Percentiles rank a stretch among this genome's conserved stretches.
Evolutionary conservation across 1,140 invertebrate species (phyloP).

Genomic region (Procambarus clarkii): DNA sequence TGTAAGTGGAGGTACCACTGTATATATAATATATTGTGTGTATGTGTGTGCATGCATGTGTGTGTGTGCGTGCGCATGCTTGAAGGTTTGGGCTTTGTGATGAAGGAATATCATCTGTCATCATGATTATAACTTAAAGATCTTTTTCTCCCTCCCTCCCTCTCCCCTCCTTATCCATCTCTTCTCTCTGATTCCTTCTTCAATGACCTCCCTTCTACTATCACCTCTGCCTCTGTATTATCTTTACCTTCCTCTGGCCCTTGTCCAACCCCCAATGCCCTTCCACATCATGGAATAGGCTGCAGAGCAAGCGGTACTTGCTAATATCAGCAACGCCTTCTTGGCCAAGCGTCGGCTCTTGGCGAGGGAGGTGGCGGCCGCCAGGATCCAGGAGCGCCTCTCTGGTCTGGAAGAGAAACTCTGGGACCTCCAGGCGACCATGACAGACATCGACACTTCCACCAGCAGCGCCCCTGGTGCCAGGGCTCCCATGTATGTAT

Average conservation of each 20-base stretch:
- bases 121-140: too few species aligned
- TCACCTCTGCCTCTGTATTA: too few species aligned
- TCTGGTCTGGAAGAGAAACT: conserved; percentile 19
- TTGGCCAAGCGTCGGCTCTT: conserved; percentile 48
- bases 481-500: background rate
- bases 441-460: background rate
- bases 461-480: background rate
- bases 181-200: too few species aligned
- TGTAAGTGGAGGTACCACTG: too few species aligned
- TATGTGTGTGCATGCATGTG: too few species aligned
- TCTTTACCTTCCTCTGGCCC: background rate
- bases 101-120: too few species aligned
- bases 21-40: too few species aligned
- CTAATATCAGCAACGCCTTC: conserved; percentile 60
- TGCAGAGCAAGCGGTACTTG: conserved; percentile 45
- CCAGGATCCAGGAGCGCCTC: conserved; percentile 38
- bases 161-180: too few species aligned
- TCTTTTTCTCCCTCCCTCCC: too few species aligned
- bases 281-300: conserved; percentile 13
- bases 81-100: too few species aligned
- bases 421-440: conserved; percentile 31
- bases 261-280: background rate
- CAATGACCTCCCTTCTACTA: background rate
- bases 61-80: too few species aligned
- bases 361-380: conserved; percentile 33